Percentiles rank a stretch among this genome's conserved stretches.
These are phyloP conservation scores for Watsonalla cultraria DNA, from an alignment of 2,888 invertebrate genomes.

Conservation along the genomic window DNA sequence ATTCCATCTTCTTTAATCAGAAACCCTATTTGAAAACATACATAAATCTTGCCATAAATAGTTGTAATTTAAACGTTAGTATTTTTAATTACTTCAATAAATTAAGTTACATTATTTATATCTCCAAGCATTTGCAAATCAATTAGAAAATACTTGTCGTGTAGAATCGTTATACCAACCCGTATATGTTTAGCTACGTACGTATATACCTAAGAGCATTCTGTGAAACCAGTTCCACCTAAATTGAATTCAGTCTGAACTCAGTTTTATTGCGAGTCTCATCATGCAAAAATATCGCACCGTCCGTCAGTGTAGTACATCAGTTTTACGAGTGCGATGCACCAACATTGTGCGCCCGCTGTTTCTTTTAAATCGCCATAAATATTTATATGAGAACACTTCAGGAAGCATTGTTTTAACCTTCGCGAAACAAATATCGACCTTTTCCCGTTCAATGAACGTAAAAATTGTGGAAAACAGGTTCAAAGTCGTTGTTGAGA, in stretches of 20 bases:
- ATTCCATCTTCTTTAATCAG: no score
- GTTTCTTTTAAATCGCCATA: not conserved
- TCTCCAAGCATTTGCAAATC: no score
- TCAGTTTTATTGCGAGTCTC: not conserved
- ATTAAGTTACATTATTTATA: no score
- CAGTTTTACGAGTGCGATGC: constrained; percentile 24
- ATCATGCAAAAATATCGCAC: constrained; percentile 1
- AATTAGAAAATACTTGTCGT: no score
- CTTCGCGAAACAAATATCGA: not conserved
- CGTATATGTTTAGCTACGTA: no score
- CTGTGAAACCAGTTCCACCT: not conserved
- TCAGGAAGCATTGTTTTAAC: not conserved
- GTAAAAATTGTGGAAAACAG: not conserved
- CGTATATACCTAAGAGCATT: not conserved
- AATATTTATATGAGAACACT: not conserved
- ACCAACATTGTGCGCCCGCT: constrained; percentile 10
- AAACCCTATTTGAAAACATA: no score
- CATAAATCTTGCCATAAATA: no score
- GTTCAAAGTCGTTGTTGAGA: not conserved
- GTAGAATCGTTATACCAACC: no score
- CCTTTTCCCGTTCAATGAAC: not conserved
- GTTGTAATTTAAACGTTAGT: no score
- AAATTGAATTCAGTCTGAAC: constrained; percentile 1
- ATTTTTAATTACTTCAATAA: no score
- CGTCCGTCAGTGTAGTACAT: constrained; percentile 9